A percentile compares a stretch with the other conserved stretches of the same genome.
These are phyloP conservation scores for Taenaris catops DNA, from an alignment of 2,888 invertebrate genomes.

Conservation along the genomic window DNA sequence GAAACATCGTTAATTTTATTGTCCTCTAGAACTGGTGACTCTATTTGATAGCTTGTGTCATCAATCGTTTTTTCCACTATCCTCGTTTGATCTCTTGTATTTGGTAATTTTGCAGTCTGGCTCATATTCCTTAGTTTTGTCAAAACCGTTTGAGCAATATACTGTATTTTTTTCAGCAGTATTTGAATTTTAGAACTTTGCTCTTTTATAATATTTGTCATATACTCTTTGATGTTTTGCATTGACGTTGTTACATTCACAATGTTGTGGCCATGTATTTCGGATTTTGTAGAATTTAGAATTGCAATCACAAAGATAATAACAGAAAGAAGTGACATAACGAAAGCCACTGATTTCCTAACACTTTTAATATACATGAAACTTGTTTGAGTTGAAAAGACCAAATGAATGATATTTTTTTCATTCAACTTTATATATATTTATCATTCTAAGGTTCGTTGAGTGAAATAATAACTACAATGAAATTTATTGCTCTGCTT, in stretches of 20 bases:
- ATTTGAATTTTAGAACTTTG: conserved; percentile 59
- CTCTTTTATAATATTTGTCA: conserved; percentile 56
- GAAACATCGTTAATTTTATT: conserved; percentile 29
- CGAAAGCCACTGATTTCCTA: conserved; percentile 34
- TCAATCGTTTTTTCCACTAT: conserved; percentile 14
- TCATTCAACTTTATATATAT: conserved; percentile 37
- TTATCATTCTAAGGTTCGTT: conserved; percentile 45
- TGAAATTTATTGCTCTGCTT: conserved; percentile 14
- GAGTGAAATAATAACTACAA: conserved; percentile 45
- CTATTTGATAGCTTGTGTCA: conserved; percentile 44
- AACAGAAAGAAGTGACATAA: conserved; percentile 56
- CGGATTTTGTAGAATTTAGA: conserved; percentile 43
- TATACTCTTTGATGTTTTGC: conserved; percentile 51
- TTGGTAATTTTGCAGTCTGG: conserved; percentile 26
- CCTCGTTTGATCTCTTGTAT: conserved; percentile 11
- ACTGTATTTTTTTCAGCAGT: conserved; percentile 57
- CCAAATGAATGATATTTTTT: conserved; percentile 18
- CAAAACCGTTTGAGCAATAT: conserved; percentile 55
- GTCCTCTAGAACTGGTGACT: conserved; percentile 43
- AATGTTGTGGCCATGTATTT: conserved; percentile 33
- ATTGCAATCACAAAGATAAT: conserved; percentile 44
- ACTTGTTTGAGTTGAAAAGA: conserved; percentile 27
- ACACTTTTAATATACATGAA: conserved; percentile 49
- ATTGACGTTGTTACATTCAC: conserved; percentile 33
- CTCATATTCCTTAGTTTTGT: conserved; percentile 52